Evolutionary conservation across 2,797 vertebrate species (phyloP).

Genomic region (Cyclopterus lumpus): DNA sequence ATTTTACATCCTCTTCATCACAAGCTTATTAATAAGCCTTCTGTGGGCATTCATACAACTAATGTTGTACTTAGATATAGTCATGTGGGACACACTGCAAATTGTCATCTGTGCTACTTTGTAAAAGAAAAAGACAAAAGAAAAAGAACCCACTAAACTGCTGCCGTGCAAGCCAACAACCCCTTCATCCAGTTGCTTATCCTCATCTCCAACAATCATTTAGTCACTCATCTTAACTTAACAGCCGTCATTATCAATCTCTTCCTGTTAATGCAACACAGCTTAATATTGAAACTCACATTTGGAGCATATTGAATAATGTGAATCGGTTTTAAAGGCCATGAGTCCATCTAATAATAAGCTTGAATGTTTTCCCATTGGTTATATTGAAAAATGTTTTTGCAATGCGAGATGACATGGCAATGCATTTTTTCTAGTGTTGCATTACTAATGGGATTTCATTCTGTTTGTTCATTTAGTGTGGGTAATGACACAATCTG

Average conservation of each 20-base stretch:
- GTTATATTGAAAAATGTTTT: slow-evolving; percentile 27
- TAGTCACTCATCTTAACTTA: slow-evolving; percentile 51
- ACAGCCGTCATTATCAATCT: slow-evolving; percentile 40
- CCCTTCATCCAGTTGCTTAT: slow-evolving; percentile 8
- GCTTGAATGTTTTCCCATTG: slow-evolving; percentile 32
- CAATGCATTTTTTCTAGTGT: slow-evolving; percentile 22
- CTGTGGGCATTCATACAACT: background rate
- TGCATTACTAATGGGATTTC: slow-evolving; percentile 22
- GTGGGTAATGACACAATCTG: slow-evolving; percentile 13
- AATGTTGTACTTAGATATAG: background rate
- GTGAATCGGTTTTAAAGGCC: slow-evolving; percentile 43
- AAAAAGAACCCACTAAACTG: background rate
- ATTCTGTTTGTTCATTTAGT: slow-evolving; percentile 34
- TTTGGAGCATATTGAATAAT: slow-evolving; percentile 51
- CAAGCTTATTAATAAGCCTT: background rate
- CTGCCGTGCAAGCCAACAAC: background rate
- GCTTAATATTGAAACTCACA: slow-evolving; percentile 49
- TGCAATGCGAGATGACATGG: slow-evolving; percentile 21
- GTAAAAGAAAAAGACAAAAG: background rate
- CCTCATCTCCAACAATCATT: slow-evolving; percentile 26
- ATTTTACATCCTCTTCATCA: background rate
- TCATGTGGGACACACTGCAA: background rate
- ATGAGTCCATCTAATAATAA: slow-evolving; percentile 35
- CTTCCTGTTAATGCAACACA: background rate
- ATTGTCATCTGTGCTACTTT: background rate